These are phyloP conservation scores for Oreotrochilus melanogaster DNA, from an alignment of 2,113 vertebrate species.

Conservation along the genomic window DNA sequence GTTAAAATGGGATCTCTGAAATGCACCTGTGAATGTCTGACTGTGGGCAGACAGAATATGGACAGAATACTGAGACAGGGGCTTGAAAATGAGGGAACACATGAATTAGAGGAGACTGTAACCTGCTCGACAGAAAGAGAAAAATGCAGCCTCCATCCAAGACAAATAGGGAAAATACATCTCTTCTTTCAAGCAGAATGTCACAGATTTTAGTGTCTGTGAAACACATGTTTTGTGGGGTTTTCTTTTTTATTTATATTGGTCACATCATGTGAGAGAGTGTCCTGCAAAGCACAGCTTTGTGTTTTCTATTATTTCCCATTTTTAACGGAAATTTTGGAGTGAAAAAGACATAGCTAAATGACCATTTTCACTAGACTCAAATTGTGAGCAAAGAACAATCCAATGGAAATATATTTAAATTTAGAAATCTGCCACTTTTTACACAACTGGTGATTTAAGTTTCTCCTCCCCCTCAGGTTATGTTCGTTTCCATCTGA, in stretches of 20 bases:
- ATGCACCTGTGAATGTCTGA: neutral
- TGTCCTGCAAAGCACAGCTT: neutral
- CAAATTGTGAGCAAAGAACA: neutral
- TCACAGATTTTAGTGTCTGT: neutral
- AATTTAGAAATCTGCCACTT: neutral
- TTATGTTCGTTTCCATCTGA: slow-evolving; percentile 92
- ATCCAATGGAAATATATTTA: neutral
- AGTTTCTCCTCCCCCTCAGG: slow-evolving; percentile 77
- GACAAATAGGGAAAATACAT: neutral
- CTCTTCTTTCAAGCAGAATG: neutral
- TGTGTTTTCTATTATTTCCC: neutral
- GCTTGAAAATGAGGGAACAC: neutral
- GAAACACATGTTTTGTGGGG: neutral
- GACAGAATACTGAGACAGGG: neutral
- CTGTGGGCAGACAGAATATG: neutral
- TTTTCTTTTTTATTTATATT: neutral
- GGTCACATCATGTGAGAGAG: neutral
- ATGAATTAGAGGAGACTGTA: neutral
- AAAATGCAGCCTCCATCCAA: neutral
- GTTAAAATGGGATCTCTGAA: neutral
- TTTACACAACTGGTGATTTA: neutral
- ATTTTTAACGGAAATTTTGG: neutral
- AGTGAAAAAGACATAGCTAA: fast-evolving
- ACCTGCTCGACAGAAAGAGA: neutral
- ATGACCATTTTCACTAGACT: neutral